Conservation (phyloP, 2,797 vertebrate genomes). For the Brachyrhaphis roseni region DNA sequence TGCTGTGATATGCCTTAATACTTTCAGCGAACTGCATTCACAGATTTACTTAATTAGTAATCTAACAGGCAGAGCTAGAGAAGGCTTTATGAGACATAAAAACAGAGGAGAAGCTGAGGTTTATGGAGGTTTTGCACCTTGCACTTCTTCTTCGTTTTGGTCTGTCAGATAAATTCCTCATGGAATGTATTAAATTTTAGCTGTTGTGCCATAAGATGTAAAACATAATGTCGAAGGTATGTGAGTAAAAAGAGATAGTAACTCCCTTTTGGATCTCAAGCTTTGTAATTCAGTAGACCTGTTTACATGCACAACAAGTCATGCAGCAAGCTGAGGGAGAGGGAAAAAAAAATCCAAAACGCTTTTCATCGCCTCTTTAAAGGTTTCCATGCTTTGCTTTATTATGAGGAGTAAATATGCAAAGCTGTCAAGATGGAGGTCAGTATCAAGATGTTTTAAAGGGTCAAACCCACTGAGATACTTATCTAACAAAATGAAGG, state of each 20-base stretch:
- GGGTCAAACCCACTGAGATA: slow-evolving; percentile 44
- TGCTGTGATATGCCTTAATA: not conserved
- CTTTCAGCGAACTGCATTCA: not conserved
- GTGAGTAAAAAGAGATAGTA: not conserved
- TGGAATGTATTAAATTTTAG: not conserved
- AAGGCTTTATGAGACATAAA: not conserved
- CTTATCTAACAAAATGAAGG: slow-evolving; percentile 54
- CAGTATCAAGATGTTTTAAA: slow-evolving; percentile 36
- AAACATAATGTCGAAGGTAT: not conserved
- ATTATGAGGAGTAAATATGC: slow-evolving; percentile 8
- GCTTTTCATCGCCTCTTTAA: not conserved
- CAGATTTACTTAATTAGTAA: not conserved
- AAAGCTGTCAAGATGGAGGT: slow-evolving; percentile 45
- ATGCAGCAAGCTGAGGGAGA: not conserved
- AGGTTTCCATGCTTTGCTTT: slow-evolving; percentile 19
- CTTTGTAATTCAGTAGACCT: not conserved
- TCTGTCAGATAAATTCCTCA: not conserved
- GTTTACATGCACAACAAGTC: slow-evolving; percentile 2
- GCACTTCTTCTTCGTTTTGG: not conserved
- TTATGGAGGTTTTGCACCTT: not conserved
- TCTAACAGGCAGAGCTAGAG: not conserved
- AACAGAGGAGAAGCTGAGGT: not conserved
- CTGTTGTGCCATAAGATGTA: not conserved
- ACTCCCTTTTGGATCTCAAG: not conserved
- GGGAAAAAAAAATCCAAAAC: not conserved